Base-by-base conservation (phyloP, 2,888 invertebrate species). In the Acleris laterana region DNA sequence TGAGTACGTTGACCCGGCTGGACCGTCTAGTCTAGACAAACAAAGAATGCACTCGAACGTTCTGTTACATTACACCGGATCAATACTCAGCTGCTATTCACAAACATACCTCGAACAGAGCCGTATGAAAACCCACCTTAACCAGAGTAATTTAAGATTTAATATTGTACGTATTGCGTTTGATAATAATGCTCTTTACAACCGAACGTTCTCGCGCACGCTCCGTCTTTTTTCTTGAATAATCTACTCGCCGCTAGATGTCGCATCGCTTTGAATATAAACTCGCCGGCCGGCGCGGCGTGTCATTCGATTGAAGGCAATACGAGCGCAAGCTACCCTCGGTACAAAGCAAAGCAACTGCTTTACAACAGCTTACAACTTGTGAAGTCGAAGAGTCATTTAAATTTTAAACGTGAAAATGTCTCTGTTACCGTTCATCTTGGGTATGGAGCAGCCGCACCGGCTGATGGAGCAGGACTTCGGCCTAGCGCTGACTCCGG, bases 401-500 rank as follows among this genome's bases (percentile, higher is more conserved):
- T 7, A 2, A 25, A 60, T 46, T 19, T 22, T 52, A 51, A 52
- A 57, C 61, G 56, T 48, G 38, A 38, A 66, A 62, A 66, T 66
- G 66, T 66, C 66, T 66, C 62, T 66, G 32, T 38, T 66, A 57
- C 66, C 66, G 9, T 66, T 66, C 38, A 38, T 38, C 38, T 9
- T 38, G 38, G 38, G 38, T 38, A 4, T 74, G 42, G 81, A 81
- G 6, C 77, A 80, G 3, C 85, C 86, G 16, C 83, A 82, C 50
- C 83, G 88, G 5, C 74, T 92, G 9, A 28, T 84, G 25, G 90
- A 93, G 67, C 92, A 93, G 72, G 85, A 91, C 63, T 93, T 93
- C 73, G 93, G 93, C 2, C 70, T 90, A 56, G 83, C 85, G 0
- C 73, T 93, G 22, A 83, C 85, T 48, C 83, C 89, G 11, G 89